phyloP scores from a whole-genome alignment of 2,113 vertebrate species.

The Pterocles burchelli region DNA sequence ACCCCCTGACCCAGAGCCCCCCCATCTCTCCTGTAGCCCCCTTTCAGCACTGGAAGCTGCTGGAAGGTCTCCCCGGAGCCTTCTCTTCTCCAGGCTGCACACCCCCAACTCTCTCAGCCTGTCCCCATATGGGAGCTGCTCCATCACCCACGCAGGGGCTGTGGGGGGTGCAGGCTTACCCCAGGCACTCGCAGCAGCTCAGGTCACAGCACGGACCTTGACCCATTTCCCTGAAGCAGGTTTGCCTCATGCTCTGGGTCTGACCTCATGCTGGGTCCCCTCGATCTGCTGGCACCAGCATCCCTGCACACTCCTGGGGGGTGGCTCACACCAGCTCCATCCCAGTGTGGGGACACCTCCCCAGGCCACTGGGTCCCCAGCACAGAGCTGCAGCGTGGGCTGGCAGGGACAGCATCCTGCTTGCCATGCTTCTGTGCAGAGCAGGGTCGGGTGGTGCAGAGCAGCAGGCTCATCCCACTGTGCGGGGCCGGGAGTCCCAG shows the following conservation, averaged over 20 bases:
- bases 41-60: no score
- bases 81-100: no score
- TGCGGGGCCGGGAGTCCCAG: background rate
- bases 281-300: rapidly evolving
- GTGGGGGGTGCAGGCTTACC: rapidly evolving
- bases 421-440: rapidly evolving
- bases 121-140: no score
- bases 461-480: rapidly evolving
- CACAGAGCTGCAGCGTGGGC: background rate
- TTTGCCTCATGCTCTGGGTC: background rate
- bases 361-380: background rate
- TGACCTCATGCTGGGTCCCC: background rate
- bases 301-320: background rate
- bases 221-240: background rate
- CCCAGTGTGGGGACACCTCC: background rate
- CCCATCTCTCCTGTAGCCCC: no score
- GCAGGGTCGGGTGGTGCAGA: rapidly evolving
- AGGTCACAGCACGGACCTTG: rapidly evolving
- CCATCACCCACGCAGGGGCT: rapidly evolving
- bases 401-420: background rate
- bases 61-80: no score
- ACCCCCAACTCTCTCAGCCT: no score
- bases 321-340: rapidly evolving
- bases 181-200: background rate
- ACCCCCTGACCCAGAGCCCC: no score